A percentile compares a stretch with the other conserved stretches of the same genome.
phyloP scores from a whole-genome alignment of 37 sponge, comb jelly and placozoan genomes.

The Haliclona indistincta region DNA sequence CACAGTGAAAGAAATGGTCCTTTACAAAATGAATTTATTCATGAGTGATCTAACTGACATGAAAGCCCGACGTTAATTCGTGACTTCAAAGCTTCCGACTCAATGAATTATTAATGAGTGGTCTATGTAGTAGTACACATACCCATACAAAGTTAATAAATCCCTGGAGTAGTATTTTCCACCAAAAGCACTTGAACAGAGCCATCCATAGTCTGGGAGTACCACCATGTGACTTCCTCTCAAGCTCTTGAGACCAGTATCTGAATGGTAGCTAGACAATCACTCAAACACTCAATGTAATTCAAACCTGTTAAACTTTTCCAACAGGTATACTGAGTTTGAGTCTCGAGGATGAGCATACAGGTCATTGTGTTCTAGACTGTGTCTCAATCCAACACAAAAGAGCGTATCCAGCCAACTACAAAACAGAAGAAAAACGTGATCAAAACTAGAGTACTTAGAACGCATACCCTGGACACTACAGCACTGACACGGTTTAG shows the following conservation, averaged over 20 bases:
- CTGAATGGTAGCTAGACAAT: constrained; percentile 8
- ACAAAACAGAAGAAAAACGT: constrained; percentile 1
- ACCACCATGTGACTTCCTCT: constrained; percentile 20
- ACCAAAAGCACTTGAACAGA: constrained; percentile 40
- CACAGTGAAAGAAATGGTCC: no score
- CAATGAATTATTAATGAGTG: background rate
- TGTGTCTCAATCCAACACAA: constrained; percentile 35
- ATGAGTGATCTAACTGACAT: no score
- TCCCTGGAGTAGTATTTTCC: constrained; percentile 29
- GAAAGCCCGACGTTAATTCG: no score
- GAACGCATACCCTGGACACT: no score
- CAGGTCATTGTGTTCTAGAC: constrained; percentile 52
- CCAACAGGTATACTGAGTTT: constrained; percentile 43
- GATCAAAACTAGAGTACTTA: no score
- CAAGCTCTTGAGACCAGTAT: constrained; percentile 52
- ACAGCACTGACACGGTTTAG: no score
- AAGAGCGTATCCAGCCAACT: constrained; percentile 79
- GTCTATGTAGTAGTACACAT: background rate
- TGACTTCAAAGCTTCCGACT: no score
- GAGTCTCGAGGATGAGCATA: constrained; percentile 59
- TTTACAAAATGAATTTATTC: background rate
- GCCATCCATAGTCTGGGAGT: constrained; percentile 48
- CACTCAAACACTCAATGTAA: background rate
- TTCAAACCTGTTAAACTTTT: constrained; percentile 58
- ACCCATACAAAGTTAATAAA: constrained; percentile 32